Evolutionary conservation across 2,888 invertebrate genomes (phyloP).

Genomic region (Drosophila nigricruria): DNA sequence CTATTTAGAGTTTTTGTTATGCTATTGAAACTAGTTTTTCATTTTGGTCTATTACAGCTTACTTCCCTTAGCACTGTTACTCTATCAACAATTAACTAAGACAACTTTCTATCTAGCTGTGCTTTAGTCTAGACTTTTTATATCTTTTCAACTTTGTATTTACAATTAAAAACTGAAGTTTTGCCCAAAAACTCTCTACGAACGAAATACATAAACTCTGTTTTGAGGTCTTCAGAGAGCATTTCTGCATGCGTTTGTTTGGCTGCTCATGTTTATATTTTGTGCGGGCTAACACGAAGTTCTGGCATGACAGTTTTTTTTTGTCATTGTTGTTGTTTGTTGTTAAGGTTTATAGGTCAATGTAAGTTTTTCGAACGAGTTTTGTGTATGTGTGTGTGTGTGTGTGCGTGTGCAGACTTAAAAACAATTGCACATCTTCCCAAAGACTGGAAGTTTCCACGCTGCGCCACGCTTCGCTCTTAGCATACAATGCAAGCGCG

Average conservation of each 20-base stretch:
- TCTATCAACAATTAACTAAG: background rate
- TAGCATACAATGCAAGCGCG: constrained; percentile 62
- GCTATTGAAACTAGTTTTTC: background rate
- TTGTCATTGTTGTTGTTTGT: constrained; percentile 34
- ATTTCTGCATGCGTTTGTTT: constrained; percentile 22
- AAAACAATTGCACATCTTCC: constrained; percentile 76
- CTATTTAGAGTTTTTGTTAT: background rate
- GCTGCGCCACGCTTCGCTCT: constrained; percentile 19
- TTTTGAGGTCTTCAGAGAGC: constrained; percentile 16
- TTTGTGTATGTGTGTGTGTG: constrained; percentile 22
- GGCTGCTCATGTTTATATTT: constrained; percentile 10
- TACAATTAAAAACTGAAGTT: background rate
- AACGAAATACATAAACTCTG: background rate
- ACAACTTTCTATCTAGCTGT: background rate
- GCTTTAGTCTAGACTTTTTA: background rate
- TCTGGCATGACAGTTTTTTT: constrained; percentile 64
- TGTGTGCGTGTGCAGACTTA: constrained; percentile 2
- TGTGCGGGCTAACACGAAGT: constrained; percentile 52
- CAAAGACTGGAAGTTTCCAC: constrained; percentile 53
- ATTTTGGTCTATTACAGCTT: background rate
- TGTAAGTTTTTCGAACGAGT: constrained; percentile 60
- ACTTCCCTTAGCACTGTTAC: background rate
- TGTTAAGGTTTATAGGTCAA: constrained; percentile 68
- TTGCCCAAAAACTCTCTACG: background rate
- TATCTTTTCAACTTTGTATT: background rate